Evolutionary conservation across 1,140 invertebrate genomes (phyloP), one percentile per base, ranked within the genome.

Genomic region (Aphelenchoides avenae): DNA sequence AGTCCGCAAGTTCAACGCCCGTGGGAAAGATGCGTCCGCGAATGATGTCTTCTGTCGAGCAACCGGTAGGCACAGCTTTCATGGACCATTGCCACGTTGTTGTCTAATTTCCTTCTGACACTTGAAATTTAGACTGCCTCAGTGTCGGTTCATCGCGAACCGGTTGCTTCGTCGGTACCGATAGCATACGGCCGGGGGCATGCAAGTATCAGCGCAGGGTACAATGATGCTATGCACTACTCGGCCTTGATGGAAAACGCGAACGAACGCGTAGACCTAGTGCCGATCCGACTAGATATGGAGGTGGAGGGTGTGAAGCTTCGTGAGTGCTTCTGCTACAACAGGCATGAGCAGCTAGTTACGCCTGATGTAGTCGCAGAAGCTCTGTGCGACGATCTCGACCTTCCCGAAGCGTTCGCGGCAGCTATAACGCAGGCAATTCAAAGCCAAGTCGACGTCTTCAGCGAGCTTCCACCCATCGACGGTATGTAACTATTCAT

Each of bases 351-450:
- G 79, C 89, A 87, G 77, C 83, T 94, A 18, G 94, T 98, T 68
- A 91, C 91, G 18, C 93, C 94, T 0, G 95, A 99, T 78, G 91
- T 97, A 78, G 96, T 98, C 82, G 94, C 93, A 0, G 94, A 99
- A 81, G 87, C 97, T 20, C 78, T 99, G 6, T 99, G 95, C 77
- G 95, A 98, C 78, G 95, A 99, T 82, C 80, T 99, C 34, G 94
- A 99, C 79, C 79, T 99, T 57, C 97, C 97, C 4, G 79, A 90
- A 30, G 87, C 89, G 13, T 99, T 99, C 82, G 89, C 97, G 24
- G 90, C 92, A 41, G 91, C 93, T 0, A 94, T 99, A 58, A 86
- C 94, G 0, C 87, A 91, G 68, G 89, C 90, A 0, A 96, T 98
- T 61, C 82, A 90, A 26, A 92, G 97, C 74, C 95, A 99, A 79